These are phyloP conservation scores for Apamea epomidion DNA, from an alignment of 2,888 invertebrate species.

Conservation along the genomic window DNA sequence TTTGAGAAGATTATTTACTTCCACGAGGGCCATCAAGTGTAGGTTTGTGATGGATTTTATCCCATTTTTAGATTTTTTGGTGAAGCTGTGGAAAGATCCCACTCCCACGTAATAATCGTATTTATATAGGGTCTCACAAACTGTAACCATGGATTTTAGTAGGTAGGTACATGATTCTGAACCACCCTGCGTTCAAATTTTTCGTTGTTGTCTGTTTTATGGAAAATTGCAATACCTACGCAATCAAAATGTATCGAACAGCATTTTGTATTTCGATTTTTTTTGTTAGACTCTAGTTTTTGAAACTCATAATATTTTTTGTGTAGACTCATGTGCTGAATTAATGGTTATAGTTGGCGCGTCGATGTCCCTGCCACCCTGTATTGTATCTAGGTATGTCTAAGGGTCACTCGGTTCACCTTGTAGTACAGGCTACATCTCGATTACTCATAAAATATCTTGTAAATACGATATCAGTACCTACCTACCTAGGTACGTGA, in stretches of 20 bases:
- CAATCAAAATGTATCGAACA: too few species aligned
- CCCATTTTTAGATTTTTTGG: constrained; percentile 7
- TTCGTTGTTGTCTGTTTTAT: not conserved
- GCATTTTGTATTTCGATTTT: too few species aligned
- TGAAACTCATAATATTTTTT: too few species aligned
- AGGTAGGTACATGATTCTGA: too few species aligned
- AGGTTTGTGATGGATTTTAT: constrained; percentile 12
- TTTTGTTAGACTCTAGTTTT: too few species aligned
- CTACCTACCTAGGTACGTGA: not conserved
- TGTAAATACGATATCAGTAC: not conserved
- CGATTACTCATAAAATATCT: not conserved
- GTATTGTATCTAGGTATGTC: not conserved
- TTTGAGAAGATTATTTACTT: constrained; percentile 43
- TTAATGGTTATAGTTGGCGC: too few species aligned
- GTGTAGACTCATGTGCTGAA: too few species aligned
- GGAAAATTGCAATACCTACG: too few species aligned
- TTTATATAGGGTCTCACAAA: not conserved
- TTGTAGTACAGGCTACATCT: not conserved
- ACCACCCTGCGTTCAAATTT: not conserved
- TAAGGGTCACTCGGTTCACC: constrained; percentile 11
- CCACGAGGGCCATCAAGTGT: constrained; percentile 24
- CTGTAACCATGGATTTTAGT: too few species aligned
- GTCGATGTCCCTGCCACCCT: not conserved
- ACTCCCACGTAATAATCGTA: not conserved
- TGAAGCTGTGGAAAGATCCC: not conserved